A percentile compares a stretch with the other conserved stretches of the same genome.
Evolutionary conservation across 2,797 vertebrate species (phyloP).

Genomic region (Gastrophryne carolinensis): DNA sequence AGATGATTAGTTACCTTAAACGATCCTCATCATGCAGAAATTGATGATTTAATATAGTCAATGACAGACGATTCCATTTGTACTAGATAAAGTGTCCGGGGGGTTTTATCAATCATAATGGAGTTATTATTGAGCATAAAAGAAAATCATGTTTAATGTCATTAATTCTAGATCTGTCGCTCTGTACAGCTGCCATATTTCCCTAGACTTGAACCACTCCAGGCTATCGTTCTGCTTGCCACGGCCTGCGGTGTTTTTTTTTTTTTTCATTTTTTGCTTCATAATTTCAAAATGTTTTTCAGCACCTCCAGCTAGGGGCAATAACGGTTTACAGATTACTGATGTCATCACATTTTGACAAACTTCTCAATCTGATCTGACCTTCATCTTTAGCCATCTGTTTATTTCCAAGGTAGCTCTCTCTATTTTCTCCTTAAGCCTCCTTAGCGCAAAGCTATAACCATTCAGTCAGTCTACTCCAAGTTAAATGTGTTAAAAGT

Average conservation of each 20-base stretch:
- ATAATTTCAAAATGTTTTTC: constrained; percentile 97
- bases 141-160: constrained; percentile 95
- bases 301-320: constrained; percentile 91
- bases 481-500: constrained; percentile 70
- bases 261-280: constrained; percentile 64
- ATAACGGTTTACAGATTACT: constrained; percentile 97
- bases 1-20: constrained; percentile 97
- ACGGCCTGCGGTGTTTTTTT: constrained; percentile 75
- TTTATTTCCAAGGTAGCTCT: constrained; percentile 73
- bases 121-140: constrained; percentile 96
- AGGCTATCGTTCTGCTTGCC: constrained; percentile 88
- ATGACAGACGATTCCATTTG: constrained; percentile 97
- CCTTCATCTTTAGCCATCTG: constrained; percentile 96
- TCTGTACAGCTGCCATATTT: constrained; percentile 93
- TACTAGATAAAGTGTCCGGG: constrained; percentile 89
- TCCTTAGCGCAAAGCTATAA: constrained; percentile 69
- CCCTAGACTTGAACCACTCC: constrained; percentile 85
- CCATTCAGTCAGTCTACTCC: constrained; percentile 66
- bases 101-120: constrained; percentile 93
- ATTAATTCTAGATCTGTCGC: constrained; percentile 95
- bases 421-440: constrained; percentile 64
- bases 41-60: constrained; percentile 94
- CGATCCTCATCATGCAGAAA: constrained; percentile 93
- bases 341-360: constrained; percentile 97
- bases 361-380: constrained; percentile 95